Base-by-base conservation (phyloP, 2,888 invertebrate genomes). In the Globia sparganii region DNA sequence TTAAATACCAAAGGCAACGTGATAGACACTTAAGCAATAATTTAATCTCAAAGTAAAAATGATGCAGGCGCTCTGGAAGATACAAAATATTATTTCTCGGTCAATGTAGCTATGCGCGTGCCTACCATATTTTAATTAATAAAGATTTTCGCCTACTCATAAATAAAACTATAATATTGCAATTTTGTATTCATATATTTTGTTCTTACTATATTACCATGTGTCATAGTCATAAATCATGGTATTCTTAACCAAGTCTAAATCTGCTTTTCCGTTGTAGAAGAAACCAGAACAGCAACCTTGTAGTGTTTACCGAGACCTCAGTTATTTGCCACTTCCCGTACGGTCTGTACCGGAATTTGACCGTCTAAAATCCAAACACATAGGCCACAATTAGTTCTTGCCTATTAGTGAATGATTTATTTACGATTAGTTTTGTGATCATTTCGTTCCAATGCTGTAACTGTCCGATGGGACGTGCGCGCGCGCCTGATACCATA, bases 401-500 rank as follows among this genome's bases (percentile, higher is more conserved):
- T 75, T 78, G 73, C 66, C 68, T 75, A 79, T 85, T 85, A 84
- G 77, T 83, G 82, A 85, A 87, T 88, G 86, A 88, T 90, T 89
- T 91, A 91, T 89, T 90, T 87, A 89, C 89, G 85, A 92, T 92
- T 91, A 89, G 89, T 88, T 90, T 91, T 88, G 91, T 90, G 88
- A 91, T 90, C 89, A 90, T 91, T 92, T 91, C 86, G 91, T 92
- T 92, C 88, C 91, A 92, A 92, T 89, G 90, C 90, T 91, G 90
- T 92, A 92, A 92, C 93, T 92, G 94, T 92, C 93, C 92, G 92
- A 91, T 91, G 90, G 90, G 89, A 92, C 93, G 94, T 93, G 94
- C 94, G 94, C 92, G 94, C 93, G 91, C 93, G 92, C 85, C 92
- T 89, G 91, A 87, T 92, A 90, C 96, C 96, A 93, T 96, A 96